Evolutionary conservation across 2,797 vertebrate species (phyloP).

Genomic region (Epinephelus awoara): DNA sequence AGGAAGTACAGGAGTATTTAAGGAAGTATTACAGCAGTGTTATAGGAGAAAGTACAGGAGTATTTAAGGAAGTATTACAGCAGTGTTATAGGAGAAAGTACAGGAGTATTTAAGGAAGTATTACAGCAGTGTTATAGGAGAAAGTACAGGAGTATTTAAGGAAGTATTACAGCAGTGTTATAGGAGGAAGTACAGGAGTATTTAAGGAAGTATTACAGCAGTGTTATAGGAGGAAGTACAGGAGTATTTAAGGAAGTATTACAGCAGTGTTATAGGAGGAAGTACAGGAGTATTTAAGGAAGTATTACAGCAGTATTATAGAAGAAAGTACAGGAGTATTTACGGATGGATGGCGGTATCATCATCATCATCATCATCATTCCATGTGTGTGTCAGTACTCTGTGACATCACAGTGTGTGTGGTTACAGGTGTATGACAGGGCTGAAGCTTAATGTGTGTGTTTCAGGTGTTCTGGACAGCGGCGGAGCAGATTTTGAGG

Average conservation of each 20-base stretch:
- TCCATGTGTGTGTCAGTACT: neutral
- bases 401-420: neutral
- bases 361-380: too few relatives aligned
- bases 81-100: too few relatives aligned
- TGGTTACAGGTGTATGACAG: neutral
- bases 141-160: neutral
- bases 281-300: neutral
- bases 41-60: neutral
- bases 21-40: neutral
- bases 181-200: neutral
- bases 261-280: too few relatives aligned
- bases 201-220: too few relatives aligned
- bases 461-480: constrained; percentile 89
- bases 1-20: neutral
- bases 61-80: too few relatives aligned
- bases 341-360: too few relatives aligned
- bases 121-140: neutral
- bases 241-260: neutral
- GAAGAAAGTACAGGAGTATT: neutral
- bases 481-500: constrained; percentile 93
- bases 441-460: constrained; percentile 1
- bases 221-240: too few relatives aligned
- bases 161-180: too few relatives aligned
- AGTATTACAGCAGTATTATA: neutral
- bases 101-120: neutral